phyloP scores from a whole-genome alignment of 2,888 invertebrate species.

The Galerucella calmariensis region DNA sequence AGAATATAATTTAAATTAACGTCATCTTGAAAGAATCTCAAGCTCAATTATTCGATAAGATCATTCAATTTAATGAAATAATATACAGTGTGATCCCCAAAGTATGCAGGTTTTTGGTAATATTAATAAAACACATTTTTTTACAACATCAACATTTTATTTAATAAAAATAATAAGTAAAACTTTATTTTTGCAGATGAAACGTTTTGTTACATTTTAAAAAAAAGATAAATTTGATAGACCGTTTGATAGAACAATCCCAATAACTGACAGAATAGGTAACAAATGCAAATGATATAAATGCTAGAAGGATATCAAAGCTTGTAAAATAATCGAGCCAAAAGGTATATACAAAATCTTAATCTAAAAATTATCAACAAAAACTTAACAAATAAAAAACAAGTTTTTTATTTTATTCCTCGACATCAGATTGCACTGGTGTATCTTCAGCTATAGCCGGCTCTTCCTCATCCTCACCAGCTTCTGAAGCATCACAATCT shows the following conservation, averaged over 20 bases:
- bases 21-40: too few relatives aligned
- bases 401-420: constrained; percentile 34
- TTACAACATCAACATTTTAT: not conserved
- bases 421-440: constrained; percentile 50
- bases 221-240: not conserved
- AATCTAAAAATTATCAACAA: constrained; percentile 30
- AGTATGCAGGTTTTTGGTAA: too few relatives aligned
- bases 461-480: constrained; percentile 49
- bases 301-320: constrained; percentile 39
- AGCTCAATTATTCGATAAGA: too few relatives aligned
- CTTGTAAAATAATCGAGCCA: constrained; percentile 29
- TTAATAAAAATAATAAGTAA: not conserved
- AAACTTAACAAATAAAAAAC: not conserved
- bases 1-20: too few relatives aligned
- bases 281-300: constrained; percentile 43
- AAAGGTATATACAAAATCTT: constrained; percentile 25
- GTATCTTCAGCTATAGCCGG: constrained; percentile 54
- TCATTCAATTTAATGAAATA: too few relatives aligned
- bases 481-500: constrained; percentile 23
- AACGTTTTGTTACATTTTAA: not conserved
- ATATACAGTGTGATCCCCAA: too few relatives aligned
- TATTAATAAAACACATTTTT: too few relatives aligned
- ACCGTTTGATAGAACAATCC: constrained; percentile 1
- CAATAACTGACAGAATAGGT: constrained; percentile 15
- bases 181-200: not conserved